Evolutionary conservation across 1,140 invertebrate genomes (phyloP).

Genomic region (Halictus rubicundus): DNA sequence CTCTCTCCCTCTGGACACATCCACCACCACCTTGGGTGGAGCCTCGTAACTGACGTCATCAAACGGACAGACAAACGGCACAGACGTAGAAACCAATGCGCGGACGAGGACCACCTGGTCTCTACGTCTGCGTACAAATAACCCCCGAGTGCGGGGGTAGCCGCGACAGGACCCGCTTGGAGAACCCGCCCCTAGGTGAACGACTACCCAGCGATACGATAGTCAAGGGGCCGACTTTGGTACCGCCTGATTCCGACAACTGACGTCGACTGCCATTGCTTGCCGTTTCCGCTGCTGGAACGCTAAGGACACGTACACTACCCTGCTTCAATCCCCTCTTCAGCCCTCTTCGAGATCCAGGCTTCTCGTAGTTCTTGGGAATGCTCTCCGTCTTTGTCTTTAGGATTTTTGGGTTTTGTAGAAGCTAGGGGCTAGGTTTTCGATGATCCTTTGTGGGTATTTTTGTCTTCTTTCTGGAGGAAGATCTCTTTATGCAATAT

Average conservation of each 20-base stretch:
- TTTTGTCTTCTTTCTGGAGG: too few relatives aligned
- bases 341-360: too few relatives aligned
- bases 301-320: too few relatives aligned
- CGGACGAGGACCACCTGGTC: slow-evolving; percentile 58
- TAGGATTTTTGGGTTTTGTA: too few relatives aligned
- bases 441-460: too few relatives aligned
- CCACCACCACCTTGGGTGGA: slow-evolving; percentile 74
- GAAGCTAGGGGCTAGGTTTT: too few relatives aligned
- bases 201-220: slow-evolving; percentile 32
- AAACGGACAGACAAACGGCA: slow-evolving; percentile 76
- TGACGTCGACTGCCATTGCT: slow-evolving; percentile 52
- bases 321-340: neutral
- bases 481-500: too few relatives aligned
- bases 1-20: slow-evolving; percentile 31
- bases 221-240: slow-evolving; percentile 51
- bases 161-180: slow-evolving; percentile 55
- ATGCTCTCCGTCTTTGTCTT: too few relatives aligned
- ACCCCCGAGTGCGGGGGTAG: slow-evolving; percentile 38
- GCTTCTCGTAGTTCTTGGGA: too few relatives aligned
- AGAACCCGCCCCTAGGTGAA: slow-evolving; percentile 54
- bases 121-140: slow-evolving; percentile 69
- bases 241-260: slow-evolving; percentile 48
- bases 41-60: slow-evolving; percentile 74
- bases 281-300: slow-evolving; percentile 31
- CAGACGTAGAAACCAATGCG: slow-evolving; percentile 80